Base-by-base conservation (phyloP, 2,888 invertebrate genomes). In the Philopedon plagiatum region DNA sequence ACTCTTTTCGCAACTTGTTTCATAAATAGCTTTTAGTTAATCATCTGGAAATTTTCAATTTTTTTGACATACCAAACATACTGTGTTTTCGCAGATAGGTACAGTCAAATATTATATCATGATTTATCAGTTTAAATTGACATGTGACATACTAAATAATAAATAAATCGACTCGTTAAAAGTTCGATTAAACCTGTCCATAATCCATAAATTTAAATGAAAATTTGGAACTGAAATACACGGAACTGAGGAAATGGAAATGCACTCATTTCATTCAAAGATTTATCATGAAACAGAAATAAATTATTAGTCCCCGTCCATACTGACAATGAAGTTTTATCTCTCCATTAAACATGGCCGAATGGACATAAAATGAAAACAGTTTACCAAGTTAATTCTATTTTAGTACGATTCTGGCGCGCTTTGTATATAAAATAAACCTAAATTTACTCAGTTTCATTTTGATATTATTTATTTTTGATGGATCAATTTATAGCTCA, bases 261-360 rank as follows among this genome's bases (percentile, higher is more conserved):
- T 63, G 63, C 46, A 67, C 67, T 32, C 63, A 61, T 67, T 72
- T 63, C 67, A 39, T 63, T 63, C 13, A 63, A 66, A 72, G 72
- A 72, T 72, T 67, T 67, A 72, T 65, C 71, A 61, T 44, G 62
- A 41, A 64, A 73, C 64, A 60, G 60, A 73, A 69, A 64, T 64
- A 73, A 73, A 69, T 73, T 73, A 73, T 68, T 68, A 64, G 51
- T 68, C 58, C 19, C 49, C 57, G 64, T 67, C 66, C 60, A 64
- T 41, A 37, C 64, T 41, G 64, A 73, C 73, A 73, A 73, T 73
- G 73, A 69, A 73, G 73, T 73, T 73, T 72, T 73, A 73, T 73
- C 73, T 73, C 41, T 68, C 64, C 44, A 73, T 73, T 73, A 69
- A 63, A 60, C 68, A 51, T 51, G 68, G 41, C 37, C 49, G 64